Conservation (phyloP, 2,113 vertebrate genomes). For the Thermophis baileyi region DNA sequence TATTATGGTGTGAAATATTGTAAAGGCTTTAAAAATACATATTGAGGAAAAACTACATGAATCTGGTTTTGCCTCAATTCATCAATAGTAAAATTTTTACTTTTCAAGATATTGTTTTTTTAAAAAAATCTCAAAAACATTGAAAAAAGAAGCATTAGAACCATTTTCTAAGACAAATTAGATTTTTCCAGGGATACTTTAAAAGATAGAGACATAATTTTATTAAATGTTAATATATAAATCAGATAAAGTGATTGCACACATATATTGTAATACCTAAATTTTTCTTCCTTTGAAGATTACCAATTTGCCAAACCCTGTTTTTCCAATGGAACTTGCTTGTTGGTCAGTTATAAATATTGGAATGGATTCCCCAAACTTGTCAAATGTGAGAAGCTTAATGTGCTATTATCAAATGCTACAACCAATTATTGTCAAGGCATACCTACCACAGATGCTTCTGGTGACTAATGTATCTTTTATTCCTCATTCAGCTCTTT, state of each 20-base stretch:
- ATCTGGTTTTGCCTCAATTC: constrained; percentile 1
- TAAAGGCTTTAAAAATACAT: constrained; percentile 14
- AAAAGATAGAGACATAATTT: neutral
- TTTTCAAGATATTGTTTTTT: neutral
- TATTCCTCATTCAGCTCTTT: neutral
- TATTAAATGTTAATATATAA: neutral
- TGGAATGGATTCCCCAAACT: neutral
- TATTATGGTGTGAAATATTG: constrained; percentile 4
- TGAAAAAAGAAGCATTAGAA: constrained; percentile 11
- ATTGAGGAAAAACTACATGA: constrained; percentile 25
- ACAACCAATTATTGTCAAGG: neutral
- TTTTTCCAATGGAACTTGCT: neutral
- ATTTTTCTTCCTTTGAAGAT: neutral
- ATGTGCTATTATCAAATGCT: neutral
- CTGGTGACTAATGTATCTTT: neutral
- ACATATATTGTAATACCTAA: neutral
- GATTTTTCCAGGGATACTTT: neutral
- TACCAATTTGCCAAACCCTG: neutral
- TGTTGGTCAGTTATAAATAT: neutral
- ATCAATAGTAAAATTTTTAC: constrained; percentile 20
- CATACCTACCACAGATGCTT: neutral
- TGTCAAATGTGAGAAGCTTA: neutral
- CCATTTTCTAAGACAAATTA: constrained; percentile 24
- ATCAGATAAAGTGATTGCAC: neutral
- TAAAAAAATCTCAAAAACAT: neutral